Evolutionary conservation across 2,113 vertebrate genomes (phyloP).

Genomic region (Melanostigma gelatinosum): DNA sequence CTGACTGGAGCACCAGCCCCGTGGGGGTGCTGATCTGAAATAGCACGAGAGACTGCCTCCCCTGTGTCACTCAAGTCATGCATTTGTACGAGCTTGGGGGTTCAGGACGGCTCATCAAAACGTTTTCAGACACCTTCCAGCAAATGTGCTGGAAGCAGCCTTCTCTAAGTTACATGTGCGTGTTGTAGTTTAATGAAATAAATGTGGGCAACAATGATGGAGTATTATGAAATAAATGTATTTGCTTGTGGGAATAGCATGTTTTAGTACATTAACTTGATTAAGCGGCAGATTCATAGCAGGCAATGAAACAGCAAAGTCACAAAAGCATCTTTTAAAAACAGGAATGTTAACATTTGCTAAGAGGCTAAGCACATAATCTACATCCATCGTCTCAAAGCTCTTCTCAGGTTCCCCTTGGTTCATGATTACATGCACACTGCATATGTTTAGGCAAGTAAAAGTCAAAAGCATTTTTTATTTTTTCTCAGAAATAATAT

Average conservation of each 20-base stretch:
- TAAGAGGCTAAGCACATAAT: not conserved
- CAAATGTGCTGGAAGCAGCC: slow-evolving; percentile 32
- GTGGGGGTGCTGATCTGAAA: slow-evolving; percentile 38
- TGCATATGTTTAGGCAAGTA: not conserved
- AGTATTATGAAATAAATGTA: not conserved
- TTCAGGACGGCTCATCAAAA: slow-evolving; percentile 32
- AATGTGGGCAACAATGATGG: not conserved
- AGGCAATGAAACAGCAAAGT: not conserved
- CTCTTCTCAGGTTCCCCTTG: not conserved
- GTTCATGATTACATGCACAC: slow-evolving; percentile 11
- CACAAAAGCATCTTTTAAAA: not conserved
- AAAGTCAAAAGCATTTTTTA: not conserved
- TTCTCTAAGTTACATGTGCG: not conserved
- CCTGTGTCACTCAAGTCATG: slow-evolving; percentile 23
- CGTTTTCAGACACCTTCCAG: slow-evolving; percentile 37
- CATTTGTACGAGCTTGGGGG: slow-evolving; percentile 48
- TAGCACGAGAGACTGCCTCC: slow-evolving; percentile 34
- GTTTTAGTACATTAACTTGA: not conserved
- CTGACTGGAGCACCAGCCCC: slow-evolving; percentile 22
- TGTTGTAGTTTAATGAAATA: not conserved
- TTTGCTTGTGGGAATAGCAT: not conserved
- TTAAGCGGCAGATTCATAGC: not conserved
- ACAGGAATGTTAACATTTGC: not conserved
- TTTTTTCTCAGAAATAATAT: not conserved
- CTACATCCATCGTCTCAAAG: not conserved